phyloP scores from a whole-genome alignment of 2,113 vertebrate genomes.

The Phaetusa simplex region DNA sequence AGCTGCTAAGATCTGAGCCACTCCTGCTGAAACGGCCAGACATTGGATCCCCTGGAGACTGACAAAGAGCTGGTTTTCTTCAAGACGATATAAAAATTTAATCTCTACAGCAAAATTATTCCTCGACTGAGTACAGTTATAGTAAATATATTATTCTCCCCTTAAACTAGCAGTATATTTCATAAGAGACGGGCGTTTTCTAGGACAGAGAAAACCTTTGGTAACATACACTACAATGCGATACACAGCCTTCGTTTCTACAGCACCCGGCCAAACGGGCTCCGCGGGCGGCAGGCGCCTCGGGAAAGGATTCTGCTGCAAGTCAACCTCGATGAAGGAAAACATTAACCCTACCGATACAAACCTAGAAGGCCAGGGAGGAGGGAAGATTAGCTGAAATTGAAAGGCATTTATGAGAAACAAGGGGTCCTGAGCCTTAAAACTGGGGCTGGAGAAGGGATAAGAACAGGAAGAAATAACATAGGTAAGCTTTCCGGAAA shows the following conservation, averaged over 20 bases:
- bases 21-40: background rate
- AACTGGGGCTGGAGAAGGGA: background rate
- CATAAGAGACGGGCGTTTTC: background rate
- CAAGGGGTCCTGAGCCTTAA: background rate
- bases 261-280: background rate
- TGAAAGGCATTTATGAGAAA: background rate
- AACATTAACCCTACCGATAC: background rate
- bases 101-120: conserved; percentile 41
- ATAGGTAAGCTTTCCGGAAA: background rate
- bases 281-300: background rate
- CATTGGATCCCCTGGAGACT: background rate
- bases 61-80: background rate
- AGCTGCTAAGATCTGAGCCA: background rate
- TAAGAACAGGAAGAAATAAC: background rate
- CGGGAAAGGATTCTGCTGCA: background rate
- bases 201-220: background rate
- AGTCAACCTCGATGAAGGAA: background rate
- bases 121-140: background rate
- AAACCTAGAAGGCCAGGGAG: background rate
- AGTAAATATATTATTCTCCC: conserved; percentile 25
- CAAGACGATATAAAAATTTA: conserved; percentile 28
- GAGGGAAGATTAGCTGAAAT: background rate
- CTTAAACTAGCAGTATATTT: background rate
- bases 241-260: background rate
- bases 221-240: background rate